Evolutionary conservation across 2,797 vertebrate species (phyloP).

Genomic region (Periparus ater): DNA sequence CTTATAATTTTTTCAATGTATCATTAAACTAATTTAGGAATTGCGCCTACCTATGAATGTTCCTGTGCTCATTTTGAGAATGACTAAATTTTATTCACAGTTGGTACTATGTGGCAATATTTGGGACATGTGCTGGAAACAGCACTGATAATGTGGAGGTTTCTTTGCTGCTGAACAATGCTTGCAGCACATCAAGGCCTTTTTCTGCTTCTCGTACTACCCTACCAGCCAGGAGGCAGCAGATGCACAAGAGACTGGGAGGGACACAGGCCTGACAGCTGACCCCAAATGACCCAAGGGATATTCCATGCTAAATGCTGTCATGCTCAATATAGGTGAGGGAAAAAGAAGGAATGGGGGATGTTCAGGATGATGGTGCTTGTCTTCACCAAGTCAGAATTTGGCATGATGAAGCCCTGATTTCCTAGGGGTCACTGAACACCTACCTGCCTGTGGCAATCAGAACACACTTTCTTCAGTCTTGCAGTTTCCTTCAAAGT

Average conservation of each 20-base stretch:
- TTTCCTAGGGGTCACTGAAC: background rate
- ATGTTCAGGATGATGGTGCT: no score
- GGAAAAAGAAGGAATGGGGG: background rate
- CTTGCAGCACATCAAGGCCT: background rate
- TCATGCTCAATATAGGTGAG: background rate
- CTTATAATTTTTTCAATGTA: background rate
- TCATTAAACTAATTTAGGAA: background rate
- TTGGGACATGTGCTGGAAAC: background rate
- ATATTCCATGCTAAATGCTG: no score
- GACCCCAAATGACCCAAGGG: no score
- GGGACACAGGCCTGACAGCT: no score
- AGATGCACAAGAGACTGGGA: background rate
- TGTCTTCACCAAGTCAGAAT: background rate
- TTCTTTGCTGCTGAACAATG: background rate
- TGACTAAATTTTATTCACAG: background rate
- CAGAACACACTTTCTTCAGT: background rate
- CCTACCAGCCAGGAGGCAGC: background rate
- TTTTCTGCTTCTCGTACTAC: accelerated
- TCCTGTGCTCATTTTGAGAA: background rate
- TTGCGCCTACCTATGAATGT: no score
- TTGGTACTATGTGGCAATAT: background rate
- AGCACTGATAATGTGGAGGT: no score
- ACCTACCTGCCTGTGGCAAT: background rate
- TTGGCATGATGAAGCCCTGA: no score
- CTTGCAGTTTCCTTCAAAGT: background rate